These are phyloP conservation scores for Onthophagus sagittarius DNA, from an alignment of 2,888 invertebrate genomes.

Conservation along the genomic window DNA sequence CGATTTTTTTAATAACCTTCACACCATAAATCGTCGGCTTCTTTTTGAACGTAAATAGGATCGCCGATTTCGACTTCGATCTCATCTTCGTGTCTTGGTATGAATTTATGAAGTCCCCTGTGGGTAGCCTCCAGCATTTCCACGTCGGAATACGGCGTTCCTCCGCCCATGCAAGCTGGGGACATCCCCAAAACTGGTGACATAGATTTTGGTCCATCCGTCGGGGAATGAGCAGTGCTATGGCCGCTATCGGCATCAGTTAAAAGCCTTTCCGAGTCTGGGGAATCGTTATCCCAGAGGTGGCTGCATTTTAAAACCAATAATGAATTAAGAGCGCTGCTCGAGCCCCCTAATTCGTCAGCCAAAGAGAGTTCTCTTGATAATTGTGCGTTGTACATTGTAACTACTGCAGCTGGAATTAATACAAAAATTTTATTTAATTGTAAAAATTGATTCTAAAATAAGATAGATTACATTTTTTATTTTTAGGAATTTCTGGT, in stretches of 20 bases:
- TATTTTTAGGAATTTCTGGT: conserved; percentile 86
- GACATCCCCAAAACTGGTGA: conserved; percentile 57
- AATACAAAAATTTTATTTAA: conserved; percentile 1
- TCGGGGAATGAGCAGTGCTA: conserved; percentile 86
- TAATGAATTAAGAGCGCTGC: conserved; percentile 52
- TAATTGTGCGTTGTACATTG: conserved; percentile 56
- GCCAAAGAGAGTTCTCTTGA: conserved; percentile 66
- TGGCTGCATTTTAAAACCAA: conserved; percentile 72
- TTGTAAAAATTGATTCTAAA: not conserved
- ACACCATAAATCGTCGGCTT: conserved; percentile 96
- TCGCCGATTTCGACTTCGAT: conserved; percentile 97
- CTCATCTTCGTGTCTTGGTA: conserved; percentile 93
- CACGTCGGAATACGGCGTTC: conserved; percentile 67
- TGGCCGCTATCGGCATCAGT: conserved; percentile 84
- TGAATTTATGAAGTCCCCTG: conserved; percentile 91
- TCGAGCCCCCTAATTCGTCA: conserved; percentile 54
- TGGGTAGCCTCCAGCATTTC: conserved; percentile 83
- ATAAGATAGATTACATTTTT: conserved; percentile 65
- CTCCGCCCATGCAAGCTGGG: conserved; percentile 60
- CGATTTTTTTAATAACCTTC: conserved; percentile 64
- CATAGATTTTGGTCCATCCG: conserved; percentile 80
- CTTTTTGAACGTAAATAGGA: conserved; percentile 93
- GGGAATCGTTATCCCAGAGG: conserved; percentile 76
- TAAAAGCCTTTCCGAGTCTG: conserved; percentile 79
- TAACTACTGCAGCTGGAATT: conserved; percentile 60